Percentiles rank a stretch among this genome's conserved stretches.
These are phyloP conservation scores for Anagrus nilaparvatae DNA, from an alignment of 1,140 invertebrate genomes.

Conservation along the genomic window DNA sequence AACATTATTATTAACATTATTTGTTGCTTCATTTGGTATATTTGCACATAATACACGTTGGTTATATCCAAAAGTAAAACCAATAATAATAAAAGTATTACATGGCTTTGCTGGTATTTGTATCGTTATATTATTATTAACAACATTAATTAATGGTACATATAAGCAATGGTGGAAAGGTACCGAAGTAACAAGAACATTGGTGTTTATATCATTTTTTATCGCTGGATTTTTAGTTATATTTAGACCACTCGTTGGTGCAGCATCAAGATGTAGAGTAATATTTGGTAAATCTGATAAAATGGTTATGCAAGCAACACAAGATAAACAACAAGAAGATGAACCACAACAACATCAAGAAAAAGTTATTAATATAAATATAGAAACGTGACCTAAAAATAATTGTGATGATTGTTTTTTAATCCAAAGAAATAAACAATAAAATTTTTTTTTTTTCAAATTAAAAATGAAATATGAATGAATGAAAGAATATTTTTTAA, in stretches of 20 bases:
- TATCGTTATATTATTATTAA: constrained; percentile 26
- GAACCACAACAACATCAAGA: too few species aligned
- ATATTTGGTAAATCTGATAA: too few species aligned
- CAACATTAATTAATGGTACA: constrained; percentile 32
- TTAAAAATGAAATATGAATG: too few species aligned
- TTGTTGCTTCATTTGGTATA: constrained; percentile 27
- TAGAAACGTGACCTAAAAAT: too few species aligned
- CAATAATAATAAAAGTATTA: constrained; percentile 29
- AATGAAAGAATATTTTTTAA: too few species aligned
- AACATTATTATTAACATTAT: constrained; percentile 24
- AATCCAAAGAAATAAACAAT: too few species aligned
- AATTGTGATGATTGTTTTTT: too few species aligned
- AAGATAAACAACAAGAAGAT: too few species aligned
- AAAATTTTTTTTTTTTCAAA: too few species aligned
- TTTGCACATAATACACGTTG: constrained; percentile 33
- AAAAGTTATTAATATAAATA: too few species aligned
- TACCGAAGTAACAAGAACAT: constrained; percentile 19
- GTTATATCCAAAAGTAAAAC: constrained; percentile 31
- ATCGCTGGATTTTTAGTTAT: constrained; percentile 30
- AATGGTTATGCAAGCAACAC: too few species aligned
- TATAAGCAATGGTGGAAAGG: constrained; percentile 28
- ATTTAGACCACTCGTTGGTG: constrained; percentile 31
- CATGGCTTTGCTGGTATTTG: constrained; percentile 32
- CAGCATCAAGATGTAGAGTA: constrained; percentile 25
- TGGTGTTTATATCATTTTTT: constrained; percentile 28